Percentiles rank a stretch among this genome's conserved stretches.
These are phyloP conservation scores for Mionectes macconnelli DNA, from an alignment of 2,113 vertebrate species.

Conservation along the genomic window DNA sequence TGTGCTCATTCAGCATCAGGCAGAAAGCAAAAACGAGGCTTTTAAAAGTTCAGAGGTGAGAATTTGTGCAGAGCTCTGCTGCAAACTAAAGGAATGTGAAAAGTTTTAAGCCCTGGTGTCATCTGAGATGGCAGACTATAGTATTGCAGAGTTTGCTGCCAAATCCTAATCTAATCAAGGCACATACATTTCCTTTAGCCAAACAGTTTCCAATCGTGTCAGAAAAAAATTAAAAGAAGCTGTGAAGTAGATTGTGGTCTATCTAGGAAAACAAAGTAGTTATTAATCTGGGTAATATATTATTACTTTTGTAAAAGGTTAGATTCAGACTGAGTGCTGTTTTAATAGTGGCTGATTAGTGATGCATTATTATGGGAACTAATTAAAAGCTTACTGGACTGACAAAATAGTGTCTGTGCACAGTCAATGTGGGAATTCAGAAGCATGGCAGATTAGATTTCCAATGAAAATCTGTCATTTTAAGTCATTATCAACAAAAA, in stretches of 20 bases:
- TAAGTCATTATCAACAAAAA: not conserved
- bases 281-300: not conserved
- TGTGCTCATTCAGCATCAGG: not conserved
- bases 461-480: not conserved
- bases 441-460: not conserved
- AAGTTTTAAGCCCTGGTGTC: constrained; percentile 13
- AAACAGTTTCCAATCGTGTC: not conserved
- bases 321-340: not conserved
- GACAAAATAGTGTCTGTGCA: not conserved
- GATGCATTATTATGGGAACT: not conserved
- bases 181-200: not conserved
- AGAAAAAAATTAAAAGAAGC: not conserved
- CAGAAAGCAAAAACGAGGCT: not conserved
- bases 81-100: not conserved
- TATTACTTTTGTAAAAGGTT: not conserved
- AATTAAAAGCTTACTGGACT: not conserved
- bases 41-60: not conserved
- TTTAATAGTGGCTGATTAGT: not conserved
- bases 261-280: not conserved
- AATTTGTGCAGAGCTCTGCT: not conserved
- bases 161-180: constrained; percentile 5
- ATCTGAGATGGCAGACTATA: not conserved
- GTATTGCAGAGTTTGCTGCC: not conserved
- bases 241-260: not conserved
- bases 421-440: not conserved